A percentile compares a stretch with the other conserved stretches of the same genome.
Evolutionary conservation across 2,113 vertebrate genomes (phyloP).

Genomic region (Saccopteryx bilineata): DNA sequence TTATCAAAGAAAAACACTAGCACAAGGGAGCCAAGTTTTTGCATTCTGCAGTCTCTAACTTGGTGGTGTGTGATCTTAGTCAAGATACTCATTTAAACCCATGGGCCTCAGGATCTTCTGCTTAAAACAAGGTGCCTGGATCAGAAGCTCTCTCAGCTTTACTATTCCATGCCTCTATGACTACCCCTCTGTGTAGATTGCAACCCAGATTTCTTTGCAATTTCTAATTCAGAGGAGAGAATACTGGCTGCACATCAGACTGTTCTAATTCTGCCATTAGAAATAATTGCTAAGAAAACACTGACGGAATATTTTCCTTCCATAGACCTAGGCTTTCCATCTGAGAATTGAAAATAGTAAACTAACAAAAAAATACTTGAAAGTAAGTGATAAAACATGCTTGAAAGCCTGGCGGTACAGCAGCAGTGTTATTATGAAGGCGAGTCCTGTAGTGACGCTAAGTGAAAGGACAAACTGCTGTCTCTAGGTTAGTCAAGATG

Average conservation of each 20-base stretch:
- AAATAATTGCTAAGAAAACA: conserved; percentile 25
- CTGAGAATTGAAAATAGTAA: conserved; percentile 19
- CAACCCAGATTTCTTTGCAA: background rate
- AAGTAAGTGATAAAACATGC: background rate
- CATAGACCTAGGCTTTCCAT: conserved; percentile 14
- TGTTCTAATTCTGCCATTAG: conserved; percentile 41
- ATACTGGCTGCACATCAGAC: background rate
- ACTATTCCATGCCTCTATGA: background rate
- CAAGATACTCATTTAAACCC: background rate
- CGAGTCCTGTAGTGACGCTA: background rate
- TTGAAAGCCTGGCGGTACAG: background rate
- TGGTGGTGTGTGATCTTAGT: background rate
- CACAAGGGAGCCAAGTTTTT: background rate
- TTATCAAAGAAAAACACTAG: background rate
- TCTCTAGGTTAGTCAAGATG: background rate
- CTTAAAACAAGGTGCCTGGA: background rate
- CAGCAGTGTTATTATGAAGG: background rate
- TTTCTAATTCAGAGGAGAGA: conserved; percentile 49
- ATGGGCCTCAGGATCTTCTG: background rate
- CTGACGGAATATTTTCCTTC: background rate
- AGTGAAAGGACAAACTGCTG: background rate
- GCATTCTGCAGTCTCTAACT: background rate
- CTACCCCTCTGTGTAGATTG: background rate
- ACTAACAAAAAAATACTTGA: background rate
- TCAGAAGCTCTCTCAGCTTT: background rate